Evolutionary conservation across 1,140 invertebrate species (phyloP).

Genomic region (Drosophila pandora): DNA sequence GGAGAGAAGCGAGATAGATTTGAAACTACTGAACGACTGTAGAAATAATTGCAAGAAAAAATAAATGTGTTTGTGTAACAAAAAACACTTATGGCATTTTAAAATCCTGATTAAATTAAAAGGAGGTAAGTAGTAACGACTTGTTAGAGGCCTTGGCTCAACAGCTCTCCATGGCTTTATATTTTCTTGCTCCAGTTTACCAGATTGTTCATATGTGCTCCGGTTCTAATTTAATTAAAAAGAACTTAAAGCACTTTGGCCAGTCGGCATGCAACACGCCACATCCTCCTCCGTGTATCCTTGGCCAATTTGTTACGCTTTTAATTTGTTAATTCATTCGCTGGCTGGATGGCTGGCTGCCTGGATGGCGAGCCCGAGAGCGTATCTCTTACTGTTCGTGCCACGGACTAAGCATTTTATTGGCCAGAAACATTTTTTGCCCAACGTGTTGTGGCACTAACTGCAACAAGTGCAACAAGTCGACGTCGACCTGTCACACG

Average conservation of each 20-base stretch:
- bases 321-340: slow-evolving; percentile 82
- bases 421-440: slow-evolving; percentile 56
- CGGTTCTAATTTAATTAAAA: slow-evolving; percentile 76
- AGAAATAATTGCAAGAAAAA: too few species aligned
- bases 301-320: slow-evolving; percentile 75
- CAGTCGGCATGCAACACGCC: slow-evolving; percentile 45
- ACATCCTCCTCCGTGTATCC: slow-evolving; percentile 25
- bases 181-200: neutral
- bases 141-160: neutral
- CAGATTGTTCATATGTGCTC: slow-evolving; percentile 27
- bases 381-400: slow-evolving; percentile 5
- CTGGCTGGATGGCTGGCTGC: slow-evolving; percentile 35
- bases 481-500: slow-evolving; percentile 50
- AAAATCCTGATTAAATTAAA: neutral
- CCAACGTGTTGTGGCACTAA: slow-evolving; percentile 38
- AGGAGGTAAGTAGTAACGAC: neutral
- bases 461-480: slow-evolving; percentile 72
- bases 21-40: too few species aligned
- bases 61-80: too few species aligned
- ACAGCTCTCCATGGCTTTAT: slow-evolving; percentile 1
- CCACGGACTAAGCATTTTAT: slow-evolving; percentile 35
- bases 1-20: too few species aligned
- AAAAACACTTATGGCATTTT: neutral
- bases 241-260: slow-evolving; percentile 61
- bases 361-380: slow-evolving; percentile 6